Evolutionary conservation across 1,140 invertebrate genomes (phyloP), one percentile per base, ranked within the genome.

Genomic region (Tetraneura akinire): DNA sequence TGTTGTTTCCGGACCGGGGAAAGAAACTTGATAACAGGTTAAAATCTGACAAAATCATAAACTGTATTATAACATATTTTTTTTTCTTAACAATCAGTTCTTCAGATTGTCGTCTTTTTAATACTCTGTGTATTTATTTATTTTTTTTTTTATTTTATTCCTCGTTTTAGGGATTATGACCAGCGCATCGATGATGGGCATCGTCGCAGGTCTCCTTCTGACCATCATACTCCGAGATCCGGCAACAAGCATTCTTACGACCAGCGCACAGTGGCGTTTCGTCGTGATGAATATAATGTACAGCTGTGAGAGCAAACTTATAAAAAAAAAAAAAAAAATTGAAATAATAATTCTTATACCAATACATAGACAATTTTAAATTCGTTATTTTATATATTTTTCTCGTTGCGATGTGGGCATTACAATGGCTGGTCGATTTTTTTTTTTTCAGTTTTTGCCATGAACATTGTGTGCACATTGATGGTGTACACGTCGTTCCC

Each of bases 1-100:
- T 71, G 21, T 51, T 71, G 47, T 51, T 71, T 71, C 26, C 68
- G 9, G 23, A 29, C 23, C 13, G 66, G 45, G n/a, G 32, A 37
- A 37, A 37, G 32, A 37, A 37, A 37, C 32, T 37, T 37, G 3
- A 8, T 37, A 37, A 37, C 32, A 37, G 32, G 32, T 37, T 37
- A 37, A 8, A 37, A 37, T 4, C 3, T 4, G 3, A 4, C 32
- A 37, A 37, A 37, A 37, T 4, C 8, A 37, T 37, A 37, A 37
- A 37, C 8, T 37, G 3, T 37, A 4, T 37, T 3, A 37, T 37
- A 37, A 37, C 32, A 37, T 37, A 37, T 4, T 37, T 3, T 37
- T 37, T 37, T 37, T 37, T 37, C 8, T 37, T 37, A 37, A 37
- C 3, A 37, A n/a, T n/a, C n/a, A n/a, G n/a, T n/a, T n/a, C n/a